Evolutionary conservation across 2,888 invertebrate species (phyloP).

Genomic region (Resseliella maxima): DNA sequence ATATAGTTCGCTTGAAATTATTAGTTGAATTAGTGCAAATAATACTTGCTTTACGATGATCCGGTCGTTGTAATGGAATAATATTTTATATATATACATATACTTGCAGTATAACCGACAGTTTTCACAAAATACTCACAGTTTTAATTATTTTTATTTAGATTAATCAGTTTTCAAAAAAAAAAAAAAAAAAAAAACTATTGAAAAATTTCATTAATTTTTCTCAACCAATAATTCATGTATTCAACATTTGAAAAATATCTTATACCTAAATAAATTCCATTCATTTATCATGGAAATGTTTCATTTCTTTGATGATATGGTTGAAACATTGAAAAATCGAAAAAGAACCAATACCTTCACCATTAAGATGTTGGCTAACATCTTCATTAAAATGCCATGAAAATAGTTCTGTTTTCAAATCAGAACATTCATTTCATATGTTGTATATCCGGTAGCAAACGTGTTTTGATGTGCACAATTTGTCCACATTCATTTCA

Average conservation of each 20-base stretch:
- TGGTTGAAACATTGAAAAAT: neutral
- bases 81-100: neutral
- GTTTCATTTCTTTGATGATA: neutral
- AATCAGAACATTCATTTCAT: neutral
- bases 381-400: neutral
- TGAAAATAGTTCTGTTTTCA: neutral
- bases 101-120: too few species aligned
- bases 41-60: conserved; percentile 21
- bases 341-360: neutral
- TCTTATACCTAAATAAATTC: neutral
- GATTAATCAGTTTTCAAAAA: neutral
- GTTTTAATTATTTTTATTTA: too few species aligned
- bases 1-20: conserved; percentile 35
- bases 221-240: too few species aligned
- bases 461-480: neutral
- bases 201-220: too few species aligned
- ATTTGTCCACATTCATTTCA: conserved; percentile 17
- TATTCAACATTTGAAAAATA: neutral
- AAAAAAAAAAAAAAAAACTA: too few species aligned
- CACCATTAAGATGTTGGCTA: neutral
- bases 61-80: neutral
- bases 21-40: conserved; percentile 41
- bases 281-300: conserved; percentile 4
- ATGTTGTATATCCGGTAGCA: conserved; percentile 39
- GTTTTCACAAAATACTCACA: too few species aligned